These are phyloP conservation scores for Homalodisca vitripennis DNA, from an alignment of 1,140 invertebrate species.

Conservation along the genomic window DNA sequence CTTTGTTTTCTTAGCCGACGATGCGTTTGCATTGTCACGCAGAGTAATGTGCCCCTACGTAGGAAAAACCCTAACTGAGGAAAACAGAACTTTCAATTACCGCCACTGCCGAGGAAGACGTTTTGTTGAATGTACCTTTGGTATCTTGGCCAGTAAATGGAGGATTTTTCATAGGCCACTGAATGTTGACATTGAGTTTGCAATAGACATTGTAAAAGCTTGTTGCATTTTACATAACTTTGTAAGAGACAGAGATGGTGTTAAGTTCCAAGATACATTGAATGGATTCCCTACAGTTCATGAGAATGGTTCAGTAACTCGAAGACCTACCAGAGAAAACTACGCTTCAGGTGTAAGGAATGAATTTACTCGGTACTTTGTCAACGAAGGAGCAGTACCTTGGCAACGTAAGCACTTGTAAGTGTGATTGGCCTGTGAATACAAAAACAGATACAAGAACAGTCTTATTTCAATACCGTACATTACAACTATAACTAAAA, in stretches of 20 bases:
- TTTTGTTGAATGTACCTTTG: conserved; percentile 48
- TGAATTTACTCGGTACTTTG: no score
- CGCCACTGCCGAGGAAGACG: conserved; percentile 38
- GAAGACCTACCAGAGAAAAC: no score
- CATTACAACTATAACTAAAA: no score
- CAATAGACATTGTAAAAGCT: conserved; percentile 40
- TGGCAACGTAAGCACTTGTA: no score
- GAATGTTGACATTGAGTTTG: conserved; percentile 37
- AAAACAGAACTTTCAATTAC: conserved; percentile 47
- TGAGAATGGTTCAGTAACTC: no score
- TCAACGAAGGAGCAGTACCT: no score
- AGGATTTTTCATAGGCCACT: conserved; percentile 44
- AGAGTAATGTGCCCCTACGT: conserved; percentile 47
- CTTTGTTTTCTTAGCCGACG: conserved; percentile 48
- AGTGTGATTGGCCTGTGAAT: no score
- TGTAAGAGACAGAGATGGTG: conserved; percentile 31
- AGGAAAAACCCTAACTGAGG: conserved; percentile 24
- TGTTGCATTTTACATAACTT: conserved; percentile 43
- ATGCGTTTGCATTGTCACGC: conserved; percentile 46
- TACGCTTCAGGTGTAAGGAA: no score
- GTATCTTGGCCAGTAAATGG: conserved; percentile 47
- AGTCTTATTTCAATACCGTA: no score
- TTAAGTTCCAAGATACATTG: conserved; percentile 4
- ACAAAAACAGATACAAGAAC: no score
- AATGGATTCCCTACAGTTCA: no score